Evolutionary conservation across 1,140 invertebrate genomes (phyloP), one percentile per base, ranked within the genome.

Genomic region (Ephestia elutella): DNA sequence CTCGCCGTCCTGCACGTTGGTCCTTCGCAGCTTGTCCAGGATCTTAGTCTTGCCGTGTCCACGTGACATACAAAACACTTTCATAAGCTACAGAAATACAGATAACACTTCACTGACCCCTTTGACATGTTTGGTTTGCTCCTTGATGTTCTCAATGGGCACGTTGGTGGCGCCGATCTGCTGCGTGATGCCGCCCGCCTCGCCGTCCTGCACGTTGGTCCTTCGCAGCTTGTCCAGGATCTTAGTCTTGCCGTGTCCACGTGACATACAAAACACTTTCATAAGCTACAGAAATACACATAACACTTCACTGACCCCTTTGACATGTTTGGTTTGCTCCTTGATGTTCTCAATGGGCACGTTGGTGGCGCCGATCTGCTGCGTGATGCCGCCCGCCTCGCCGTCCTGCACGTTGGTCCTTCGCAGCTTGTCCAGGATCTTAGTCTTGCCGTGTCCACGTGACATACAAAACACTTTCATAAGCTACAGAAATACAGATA

Each of bases 141-240:
- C 97, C 78, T 94, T 94, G 66, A 99, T 97, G 49, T 97, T 97
- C 53, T 97, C 94, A 54, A 97, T 94, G 0, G 99, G 99, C 13
- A 99, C 98, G 90, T 99, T 99, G 3, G 99, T 99, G n/a, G 98
- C 98, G 72, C 98, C 98, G 75, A 99, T 99, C 90, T 99, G 99
- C 89, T 99, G 99, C 0, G 99, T 99, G 58, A 99, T 99, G 66
- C 99, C 99, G 65, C 99, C 99, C 25, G 98, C 98, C 90, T 99
- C 99, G 13, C 96, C 96, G 76, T 99, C 98, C 88, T 99, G 99
- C 0, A 99, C 98, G 86, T 99, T 95, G 0, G 96, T 98, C 44
- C 96, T 91, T 28, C 97, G 91, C 30, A 99, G 89, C 88, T 99
- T 99, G 80, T 99, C 99, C 44, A 99, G 86, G 72, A 99, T 99